Evolutionary conservation across 2,888 invertebrate genomes (phyloP).

Genomic region (Lasioglossum leucozonium): DNA sequence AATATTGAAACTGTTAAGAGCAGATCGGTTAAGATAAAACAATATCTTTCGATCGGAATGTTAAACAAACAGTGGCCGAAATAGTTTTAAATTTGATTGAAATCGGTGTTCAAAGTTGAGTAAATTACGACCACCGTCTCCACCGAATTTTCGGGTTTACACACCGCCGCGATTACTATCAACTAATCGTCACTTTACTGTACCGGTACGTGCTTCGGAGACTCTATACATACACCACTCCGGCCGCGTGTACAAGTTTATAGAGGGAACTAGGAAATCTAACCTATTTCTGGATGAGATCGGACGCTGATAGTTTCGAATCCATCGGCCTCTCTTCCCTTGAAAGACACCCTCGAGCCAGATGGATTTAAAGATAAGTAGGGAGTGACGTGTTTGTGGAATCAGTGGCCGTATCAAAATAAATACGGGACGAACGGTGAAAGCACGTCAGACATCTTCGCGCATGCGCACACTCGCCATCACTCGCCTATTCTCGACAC

Average conservation of each 20-base stretch:
- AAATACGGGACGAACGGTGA: not conserved
- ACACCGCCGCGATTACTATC: not conserved
- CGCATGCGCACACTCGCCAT: too few species aligned
- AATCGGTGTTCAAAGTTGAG: not conserved
- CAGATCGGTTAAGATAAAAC: not conserved
- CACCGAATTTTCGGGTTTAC: not conserved
- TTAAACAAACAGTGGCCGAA: not conserved
- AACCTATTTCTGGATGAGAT: conserved; percentile 41
- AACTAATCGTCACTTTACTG: conserved; percentile 16
- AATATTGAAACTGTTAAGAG: not conserved
- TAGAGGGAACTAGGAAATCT: conserved; percentile 32
- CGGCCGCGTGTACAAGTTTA: conserved; percentile 17
- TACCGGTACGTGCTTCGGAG: not conserved
- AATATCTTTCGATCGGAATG: not conserved
- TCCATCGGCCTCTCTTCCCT: conserved; percentile 25
- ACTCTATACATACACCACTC: not conserved
- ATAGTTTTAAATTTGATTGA: not conserved
- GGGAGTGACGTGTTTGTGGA: not conserved
- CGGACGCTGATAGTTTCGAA: conserved; percentile 34
- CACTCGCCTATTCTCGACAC: too few species aligned
- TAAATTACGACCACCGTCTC: not conserved
- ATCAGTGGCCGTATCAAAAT: not conserved
- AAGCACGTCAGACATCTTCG: too few species aligned
- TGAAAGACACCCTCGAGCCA: not conserved
- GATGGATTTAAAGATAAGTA: conserved; percentile 2